A percentile compares a stretch with the other conserved stretches of the same genome.
Conservation (phyloP, 2,797 vertebrate species). For the Anguilla marmorata region DNA sequence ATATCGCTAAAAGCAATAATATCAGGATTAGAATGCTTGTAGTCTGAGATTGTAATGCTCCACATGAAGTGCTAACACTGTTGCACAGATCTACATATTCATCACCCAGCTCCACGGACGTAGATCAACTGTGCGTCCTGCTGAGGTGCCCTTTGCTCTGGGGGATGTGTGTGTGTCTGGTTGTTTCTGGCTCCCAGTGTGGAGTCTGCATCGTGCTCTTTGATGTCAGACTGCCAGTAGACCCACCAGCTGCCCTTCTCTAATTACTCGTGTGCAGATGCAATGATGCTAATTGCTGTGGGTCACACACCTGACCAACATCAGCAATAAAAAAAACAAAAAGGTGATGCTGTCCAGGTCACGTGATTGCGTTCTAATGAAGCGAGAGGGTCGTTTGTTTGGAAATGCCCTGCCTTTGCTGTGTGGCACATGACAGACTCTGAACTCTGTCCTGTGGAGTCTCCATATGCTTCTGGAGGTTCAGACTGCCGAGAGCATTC, state of each 20-base stretch:
- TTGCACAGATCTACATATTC: neutral
- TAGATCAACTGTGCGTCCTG: conserved; percentile 22
- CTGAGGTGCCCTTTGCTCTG: neutral
- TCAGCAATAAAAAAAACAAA: neutral
- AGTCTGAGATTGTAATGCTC: neutral
- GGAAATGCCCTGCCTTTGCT: too few species aligned
- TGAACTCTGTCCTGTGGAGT: neutral
- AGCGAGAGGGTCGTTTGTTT: neutral
- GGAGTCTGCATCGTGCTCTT: conserved; percentile 40
- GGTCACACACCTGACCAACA: neutral
- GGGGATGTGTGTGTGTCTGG: neutral
- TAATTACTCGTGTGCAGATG: conserved; percentile 41
- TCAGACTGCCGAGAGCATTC: neutral
- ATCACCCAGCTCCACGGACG: conserved; percentile 35
- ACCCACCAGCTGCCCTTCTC: conserved; percentile 43
- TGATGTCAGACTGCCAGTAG: conserved; percentile 50
- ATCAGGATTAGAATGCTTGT: neutral
- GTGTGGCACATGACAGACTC: neutral
- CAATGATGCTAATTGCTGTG: neutral
- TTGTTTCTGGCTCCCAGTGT: conserved; percentile 16
- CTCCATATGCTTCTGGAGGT: neutral
- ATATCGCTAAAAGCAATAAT: conserved; percentile 17
- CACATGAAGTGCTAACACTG: neutral
- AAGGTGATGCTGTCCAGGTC: neutral
- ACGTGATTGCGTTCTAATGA: neutral